Percentiles rank a stretch among this genome's conserved stretches.
Conservation (phyloP, 2,113 vertebrate genomes). For the Lethenteron reissneri region DNA sequence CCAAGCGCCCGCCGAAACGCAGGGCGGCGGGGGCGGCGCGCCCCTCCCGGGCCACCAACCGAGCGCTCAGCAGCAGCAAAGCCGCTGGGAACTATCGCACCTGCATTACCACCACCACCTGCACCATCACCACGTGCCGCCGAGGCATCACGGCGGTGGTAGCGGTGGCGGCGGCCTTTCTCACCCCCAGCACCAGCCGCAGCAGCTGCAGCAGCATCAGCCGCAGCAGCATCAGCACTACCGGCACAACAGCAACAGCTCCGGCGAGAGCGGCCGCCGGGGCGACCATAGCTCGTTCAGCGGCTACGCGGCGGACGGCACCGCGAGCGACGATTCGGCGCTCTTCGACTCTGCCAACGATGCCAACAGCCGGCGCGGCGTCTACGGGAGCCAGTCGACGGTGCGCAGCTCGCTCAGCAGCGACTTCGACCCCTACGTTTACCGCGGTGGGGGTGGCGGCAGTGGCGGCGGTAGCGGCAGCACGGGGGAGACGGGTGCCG, state of each 20-base stretch:
- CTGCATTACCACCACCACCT: too few species aligned
- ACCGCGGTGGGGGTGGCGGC: conserved; percentile 78
- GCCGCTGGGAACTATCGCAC: too few species aligned
- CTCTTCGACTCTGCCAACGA: conserved; percentile 56
- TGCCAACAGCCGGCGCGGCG: conserved; percentile 83
- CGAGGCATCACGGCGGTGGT: too few species aligned
- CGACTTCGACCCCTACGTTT: conserved; percentile 85
- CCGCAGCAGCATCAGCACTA: conserved; percentile 16
- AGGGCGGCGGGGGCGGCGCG: too few species aligned
- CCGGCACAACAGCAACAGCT: conserved; percentile 35
- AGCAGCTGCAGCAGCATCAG: too few species aligned
- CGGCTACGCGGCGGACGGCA: conserved; percentile 79
- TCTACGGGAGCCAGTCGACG: conserved; percentile 88
- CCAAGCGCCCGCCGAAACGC: too few species aligned
- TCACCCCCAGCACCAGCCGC: too few species aligned
- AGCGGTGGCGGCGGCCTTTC: too few species aligned
- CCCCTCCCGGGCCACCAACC: too few species aligned
- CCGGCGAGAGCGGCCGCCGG: conserved; percentile 69
- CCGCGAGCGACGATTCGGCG: conserved; percentile 87
- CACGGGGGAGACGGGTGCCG: too few species aligned
- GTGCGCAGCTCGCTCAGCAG: conserved; percentile 93
- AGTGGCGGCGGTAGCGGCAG: conserved; percentile 13
- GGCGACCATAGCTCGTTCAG: conserved; percentile 47
- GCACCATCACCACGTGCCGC: too few species aligned
- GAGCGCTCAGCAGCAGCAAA: too few species aligned